phyloP scores from a whole-genome alignment of 2,797 vertebrate species.

The Cephalopachus bancanus region DNA sequence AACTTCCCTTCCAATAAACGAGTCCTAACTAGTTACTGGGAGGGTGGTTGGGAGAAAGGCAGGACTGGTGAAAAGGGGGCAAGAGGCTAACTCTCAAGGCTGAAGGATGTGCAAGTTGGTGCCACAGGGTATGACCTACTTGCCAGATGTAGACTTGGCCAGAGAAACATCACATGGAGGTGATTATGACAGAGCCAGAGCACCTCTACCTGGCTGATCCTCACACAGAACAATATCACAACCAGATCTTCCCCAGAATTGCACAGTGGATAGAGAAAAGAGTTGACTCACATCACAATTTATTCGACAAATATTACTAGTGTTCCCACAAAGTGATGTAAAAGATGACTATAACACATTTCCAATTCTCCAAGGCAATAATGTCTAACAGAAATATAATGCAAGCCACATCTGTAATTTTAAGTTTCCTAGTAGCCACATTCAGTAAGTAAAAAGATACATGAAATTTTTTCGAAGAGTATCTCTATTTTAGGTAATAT shows the following conservation, averaged over 20 bases:
- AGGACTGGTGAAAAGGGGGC: background rate
- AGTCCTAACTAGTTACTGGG: background rate
- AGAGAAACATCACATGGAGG: background rate
- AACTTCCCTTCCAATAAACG: background rate
- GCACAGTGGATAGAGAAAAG: background rate
- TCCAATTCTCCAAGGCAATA: background rate
- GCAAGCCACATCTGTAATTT: background rate
- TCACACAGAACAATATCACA: too few species aligned
- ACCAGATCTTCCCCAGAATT: background rate
- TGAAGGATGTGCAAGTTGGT: background rate
- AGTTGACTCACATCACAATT: background rate
- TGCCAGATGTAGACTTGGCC: background rate
- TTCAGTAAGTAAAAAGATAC: background rate
- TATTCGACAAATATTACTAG: background rate
- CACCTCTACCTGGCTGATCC: accelerated
- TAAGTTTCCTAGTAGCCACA: background rate
- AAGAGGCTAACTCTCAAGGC: background rate
- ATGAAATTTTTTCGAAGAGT: background rate
- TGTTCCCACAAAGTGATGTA: background rate
- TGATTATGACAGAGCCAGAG: accelerated
- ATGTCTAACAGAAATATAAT: background rate
- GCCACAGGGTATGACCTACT: accelerated
- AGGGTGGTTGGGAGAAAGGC: background rate
- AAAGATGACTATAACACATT: accelerated
- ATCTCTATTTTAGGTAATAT: background rate